Conservation (phyloP, 2,797 vertebrate genomes). For the Epinephelus coioides region DNA sequence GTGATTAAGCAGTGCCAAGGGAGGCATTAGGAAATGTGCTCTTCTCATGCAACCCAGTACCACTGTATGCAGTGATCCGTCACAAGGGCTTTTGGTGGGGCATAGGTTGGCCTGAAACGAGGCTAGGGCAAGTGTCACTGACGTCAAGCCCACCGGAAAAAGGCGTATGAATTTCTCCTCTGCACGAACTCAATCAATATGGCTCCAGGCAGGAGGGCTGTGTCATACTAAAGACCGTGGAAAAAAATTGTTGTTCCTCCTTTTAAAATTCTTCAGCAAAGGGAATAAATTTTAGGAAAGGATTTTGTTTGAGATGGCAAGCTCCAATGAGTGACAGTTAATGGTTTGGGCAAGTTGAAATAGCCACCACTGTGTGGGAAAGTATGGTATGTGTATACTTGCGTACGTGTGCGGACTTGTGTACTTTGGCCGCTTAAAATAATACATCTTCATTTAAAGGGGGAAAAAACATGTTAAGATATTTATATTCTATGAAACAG, state of each 20-base stretch:
- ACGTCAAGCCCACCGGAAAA: slow-evolving; percentile 70
- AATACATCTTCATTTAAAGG: slow-evolving; percentile 60
- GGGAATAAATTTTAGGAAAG: slow-evolving; percentile 47
- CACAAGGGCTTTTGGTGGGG: slow-evolving; percentile 56
- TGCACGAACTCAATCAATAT: slow-evolving; percentile 67
- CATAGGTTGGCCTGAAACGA: slow-evolving; percentile 58
- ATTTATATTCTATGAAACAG: slow-evolving; percentile 78
- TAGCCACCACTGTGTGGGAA: slow-evolving; percentile 75
- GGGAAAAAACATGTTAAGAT: slow-evolving; percentile 69
- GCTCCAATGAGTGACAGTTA: slow-evolving; percentile 70
- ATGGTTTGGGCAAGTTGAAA: slow-evolving; percentile 66
- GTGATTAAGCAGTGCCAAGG: slow-evolving; percentile 82
- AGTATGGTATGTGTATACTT: slow-evolving; percentile 43
- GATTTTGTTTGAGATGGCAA: slow-evolving; percentile 72
- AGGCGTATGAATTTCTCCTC: slow-evolving; percentile 63
- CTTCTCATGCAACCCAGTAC: slow-evolving; percentile 87
- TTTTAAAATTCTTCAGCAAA: slow-evolving; percentile 51
- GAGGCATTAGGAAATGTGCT: slow-evolving; percentile 84
- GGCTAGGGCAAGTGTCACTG: slow-evolving; percentile 73
- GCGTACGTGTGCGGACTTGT: slow-evolving; percentile 72
- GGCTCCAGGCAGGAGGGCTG: slow-evolving; percentile 48
- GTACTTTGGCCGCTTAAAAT: slow-evolving; percentile 77
- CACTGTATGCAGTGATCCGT: slow-evolving; percentile 59
- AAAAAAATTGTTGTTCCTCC: slow-evolving; percentile 48
- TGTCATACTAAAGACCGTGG: slow-evolving; percentile 48